These are phyloP conservation scores for Hypotaenidia philippensis DNA, from an alignment of 2,797 vertebrate species.

Conservation along the genomic window DNA sequence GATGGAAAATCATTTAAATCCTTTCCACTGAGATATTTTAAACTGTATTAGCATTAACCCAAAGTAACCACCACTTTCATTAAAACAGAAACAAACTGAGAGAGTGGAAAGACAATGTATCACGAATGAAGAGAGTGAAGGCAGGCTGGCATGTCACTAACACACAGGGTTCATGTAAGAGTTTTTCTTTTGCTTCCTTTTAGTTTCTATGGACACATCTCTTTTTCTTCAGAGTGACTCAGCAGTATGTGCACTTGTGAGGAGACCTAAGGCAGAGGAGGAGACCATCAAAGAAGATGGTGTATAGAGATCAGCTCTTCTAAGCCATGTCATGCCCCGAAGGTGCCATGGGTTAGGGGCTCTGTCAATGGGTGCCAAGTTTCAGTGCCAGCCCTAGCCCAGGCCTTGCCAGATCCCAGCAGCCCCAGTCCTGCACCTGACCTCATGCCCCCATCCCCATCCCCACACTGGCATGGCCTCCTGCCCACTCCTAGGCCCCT, in stretches of 20 bases:
- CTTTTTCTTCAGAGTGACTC: background rate
- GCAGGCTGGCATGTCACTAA: background rate
- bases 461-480: fast-evolving
- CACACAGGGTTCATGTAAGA: fast-evolving
- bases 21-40: background rate
- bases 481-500: fast-evolving
- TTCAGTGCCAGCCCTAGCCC: background rate
- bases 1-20: background rate
- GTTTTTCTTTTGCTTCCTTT: background rate
- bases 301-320: background rate
- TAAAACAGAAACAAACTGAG: background rate
- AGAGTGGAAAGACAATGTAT: fast-evolving
- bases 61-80: background rate
- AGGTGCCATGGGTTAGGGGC: fast-evolving
- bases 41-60: background rate
- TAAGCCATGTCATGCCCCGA: fast-evolving
- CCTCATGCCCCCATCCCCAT: background rate
- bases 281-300: fast-evolving
- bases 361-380: background rate
- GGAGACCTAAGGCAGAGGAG: background rate
- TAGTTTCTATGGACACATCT: background rate
- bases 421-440: fast-evolving
- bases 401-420: fast-evolving
- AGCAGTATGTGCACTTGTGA: fast-evolving
- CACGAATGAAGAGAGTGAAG: background rate